Base-by-base conservation (phyloP, 2,888 invertebrate species). In the Drosophila kanekoi region DNA sequence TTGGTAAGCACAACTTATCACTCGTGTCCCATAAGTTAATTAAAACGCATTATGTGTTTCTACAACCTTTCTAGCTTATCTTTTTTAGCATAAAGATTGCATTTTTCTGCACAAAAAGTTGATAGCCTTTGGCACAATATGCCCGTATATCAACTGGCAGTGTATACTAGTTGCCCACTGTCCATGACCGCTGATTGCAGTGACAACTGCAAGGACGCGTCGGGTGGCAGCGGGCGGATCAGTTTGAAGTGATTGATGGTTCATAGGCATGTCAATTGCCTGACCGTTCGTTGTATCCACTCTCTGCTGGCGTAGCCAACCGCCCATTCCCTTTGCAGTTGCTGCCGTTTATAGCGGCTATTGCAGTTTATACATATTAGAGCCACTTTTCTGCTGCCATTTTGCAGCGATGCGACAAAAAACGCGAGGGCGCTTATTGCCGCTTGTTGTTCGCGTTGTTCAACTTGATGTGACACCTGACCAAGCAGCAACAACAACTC, bases 351-450 rank as follows among this genome's bases (percentile, higher is more conserved):
- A 28, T 28, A 8, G 28, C 28, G 28, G 28, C 28, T 77, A 65
- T 64, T 81, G 82, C 87, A 85, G 87, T 87, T 84, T 85, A 87
- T 87, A 85, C 83, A 85, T 87, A 84, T 84, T 84, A 84, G 83
- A 84, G 86, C 86, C 83, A 84, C 77, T 84, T 87, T 83, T 74
- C 79, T 56, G 61, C 48, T 62, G 65, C n/a, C 53, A 52, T 52
- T 74, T 70, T 49, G 59, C 45, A 59, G 51, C 14, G 9, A 63
- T 33, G 41, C 64, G 58, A 45, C 51, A 56, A 56, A 61, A 53
- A 64, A 62, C 67, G 47, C 41, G 64, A 61, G 23, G 28, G 71
- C 79, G 67, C 81, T 85, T 81, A 85, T 81, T 85, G 79, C 82
- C 68, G 76, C 81, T 62, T 84, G 80, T 84, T 78, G 79, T 59